Percentiles rank a stretch among this genome's conserved stretches.
phyloP scores from a whole-genome alignment of 2,797 vertebrate genomes.

The Acropternis orthonyx region DNA sequence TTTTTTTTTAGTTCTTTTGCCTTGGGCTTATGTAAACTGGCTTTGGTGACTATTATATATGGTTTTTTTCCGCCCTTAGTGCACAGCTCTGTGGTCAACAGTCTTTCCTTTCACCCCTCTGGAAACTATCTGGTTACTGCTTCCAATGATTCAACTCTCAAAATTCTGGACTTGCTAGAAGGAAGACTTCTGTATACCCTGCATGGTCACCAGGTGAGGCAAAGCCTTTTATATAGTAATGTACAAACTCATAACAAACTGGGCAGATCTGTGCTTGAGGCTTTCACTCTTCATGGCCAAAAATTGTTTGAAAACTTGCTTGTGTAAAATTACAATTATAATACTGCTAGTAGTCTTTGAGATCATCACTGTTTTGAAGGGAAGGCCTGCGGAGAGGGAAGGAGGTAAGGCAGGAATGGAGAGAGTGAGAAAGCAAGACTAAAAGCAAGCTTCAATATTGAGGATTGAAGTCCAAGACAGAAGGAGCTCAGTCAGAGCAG shows the following conservation, averaged over 20 bases:
- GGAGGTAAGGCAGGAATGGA: not conserved
- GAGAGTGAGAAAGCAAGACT: not conserved
- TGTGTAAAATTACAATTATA: not conserved
- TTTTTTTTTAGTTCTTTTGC: conserved; percentile 2
- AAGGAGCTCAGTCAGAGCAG: not conserved
- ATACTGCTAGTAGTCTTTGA: not conserved
- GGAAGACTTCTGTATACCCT: conserved; percentile 93
- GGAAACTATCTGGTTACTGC: conserved; percentile 94
- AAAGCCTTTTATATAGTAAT: not conserved
- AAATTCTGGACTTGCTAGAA: conserved; percentile 93
- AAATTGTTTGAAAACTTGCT: not conserved
- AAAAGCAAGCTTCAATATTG: not conserved
- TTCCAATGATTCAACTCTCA: conserved; percentile 93
- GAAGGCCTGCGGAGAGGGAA: not conserved
- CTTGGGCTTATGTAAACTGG: not conserved
- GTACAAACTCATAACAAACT: not conserved
- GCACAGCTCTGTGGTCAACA: conserved; percentile 88
- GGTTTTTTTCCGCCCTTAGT: conserved; percentile 73
- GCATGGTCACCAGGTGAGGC: conserved; percentile 93
- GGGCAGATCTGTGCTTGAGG: not conserved
- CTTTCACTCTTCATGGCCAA: not conserved
- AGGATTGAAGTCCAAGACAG: not conserved
- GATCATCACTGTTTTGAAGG: not conserved
- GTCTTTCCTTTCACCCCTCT: conserved; percentile 89
- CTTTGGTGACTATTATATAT: not conserved